Evolutionary conservation across 2,113 vertebrate genomes (phyloP), one percentile per base, ranked within the genome.

Genomic region (Sarotherodon lohbergeri): DNA sequence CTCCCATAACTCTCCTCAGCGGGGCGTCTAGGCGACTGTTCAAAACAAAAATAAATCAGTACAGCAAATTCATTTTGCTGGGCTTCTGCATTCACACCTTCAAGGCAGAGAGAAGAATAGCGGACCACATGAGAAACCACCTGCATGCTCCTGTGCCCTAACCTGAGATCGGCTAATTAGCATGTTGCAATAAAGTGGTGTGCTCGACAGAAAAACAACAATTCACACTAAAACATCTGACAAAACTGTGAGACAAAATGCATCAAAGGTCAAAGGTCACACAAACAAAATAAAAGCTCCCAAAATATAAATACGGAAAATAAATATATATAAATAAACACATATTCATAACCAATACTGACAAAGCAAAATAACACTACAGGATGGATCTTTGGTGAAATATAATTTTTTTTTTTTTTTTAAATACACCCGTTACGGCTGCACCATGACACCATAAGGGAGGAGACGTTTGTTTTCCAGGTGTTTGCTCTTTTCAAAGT

Each of bases 11-110:
- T 54, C 50, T 54, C 19, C 50, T 54, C 19, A 3, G 50, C 5
- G 1, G 19, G 1, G 50, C 3, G 0, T 54, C 19, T 0, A 22
- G 10, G 52, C 19, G 4, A n/a, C 19, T n/a, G 50, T 52, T 52
- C 17, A 52, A 52, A 52, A 9, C 5, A 52, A 52, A n/a, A 52
- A 52, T 52, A 52, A 52, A 52, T 52, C 50, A 0, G 19, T 52
- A 52, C 50, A n/a, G 50, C 19, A 52, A 52, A 19, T 52, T n/a
- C 50, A 52, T 52, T 3, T 52, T 52, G n/a, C 50, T 52, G 50
- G 17, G 19, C 19, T n/a, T 52, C 50, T 52, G 50, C 50, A 52
- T 52, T 3, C 50, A 54, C 50, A 54, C 50, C 50, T 54, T 54
- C 19, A 54, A n/a, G 19, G 19, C 9, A 54, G 50, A n/a, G 19